Evolutionary conservation across 1,140 invertebrate genomes (phyloP), one percentile per base, ranked within the genome.

Genomic region (Zaprionus nigranus): DNA sequence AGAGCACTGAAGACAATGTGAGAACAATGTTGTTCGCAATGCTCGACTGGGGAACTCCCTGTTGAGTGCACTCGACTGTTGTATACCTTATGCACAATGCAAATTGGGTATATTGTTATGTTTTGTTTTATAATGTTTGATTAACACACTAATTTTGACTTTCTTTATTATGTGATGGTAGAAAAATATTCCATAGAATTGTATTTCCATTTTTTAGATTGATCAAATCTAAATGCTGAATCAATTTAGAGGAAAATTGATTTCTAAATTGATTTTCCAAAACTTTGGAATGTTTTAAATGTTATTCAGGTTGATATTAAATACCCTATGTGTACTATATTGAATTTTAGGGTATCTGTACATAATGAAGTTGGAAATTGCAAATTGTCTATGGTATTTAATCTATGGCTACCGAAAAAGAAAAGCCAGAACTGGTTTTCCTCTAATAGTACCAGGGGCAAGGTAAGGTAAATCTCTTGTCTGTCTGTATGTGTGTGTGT

Each of bases 391-490:
- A 30, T 56, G 63, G 38, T 49, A 62, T 53, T 34, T 34, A 57
- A 62, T 62, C 60, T 17, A 61, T 53, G 62, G 68, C 58, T 61
- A 67, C 78, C 64, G 75, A 65, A 66, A 46, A 49, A 60, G 63
- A 40, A 58, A 60, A 78, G 60, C 46, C 51, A 36, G 28, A 81
- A 85, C 82, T 72, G 82, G 82, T 86, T 86, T 78, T 66, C 43
- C 46, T 65, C 57, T 75, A 79, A 64, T 53, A 61, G 40, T 74
- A 34, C 17, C 40, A 58, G 30, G 5, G 70, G 30, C 62, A 38
- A 54, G 70, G n/a, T 58, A 46, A 54, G 53, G 53, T 57, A 68
- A 40, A 43, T 40, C 49, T 13, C 9, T 11, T 28, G 13, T 65
- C 20, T 24, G 38, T 62, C n/a, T 73, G 46, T 40, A 17, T 53